Evolutionary conservation across 2,113 vertebrate genomes (phyloP).

Genomic region (Brachionichthys hirsutus): DNA sequence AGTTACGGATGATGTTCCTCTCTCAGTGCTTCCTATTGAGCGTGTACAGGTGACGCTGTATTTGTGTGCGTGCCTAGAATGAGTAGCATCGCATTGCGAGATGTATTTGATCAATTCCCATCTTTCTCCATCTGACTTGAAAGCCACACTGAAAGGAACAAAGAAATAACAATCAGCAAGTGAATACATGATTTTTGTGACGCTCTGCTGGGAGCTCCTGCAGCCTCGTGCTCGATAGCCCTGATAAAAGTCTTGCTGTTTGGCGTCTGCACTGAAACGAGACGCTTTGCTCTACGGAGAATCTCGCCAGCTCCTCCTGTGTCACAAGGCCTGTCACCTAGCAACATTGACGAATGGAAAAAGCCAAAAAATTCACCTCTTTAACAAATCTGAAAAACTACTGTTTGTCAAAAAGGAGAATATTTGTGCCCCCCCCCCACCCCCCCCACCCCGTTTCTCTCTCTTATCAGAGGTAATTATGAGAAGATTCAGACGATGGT

Average conservation of each 20-base stretch:
- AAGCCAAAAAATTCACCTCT: no score
- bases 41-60: not conserved
- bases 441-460: not conserved
- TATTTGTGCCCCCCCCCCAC: slow-evolving; percentile 14
- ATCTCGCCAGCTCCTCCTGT: no score
- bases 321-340: no score
- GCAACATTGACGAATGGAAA: no score
- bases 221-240: slow-evolving; percentile 51
- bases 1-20: slow-evolving; percentile 44
- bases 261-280: slow-evolving; percentile 4
- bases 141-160: slow-evolving; percentile 12
- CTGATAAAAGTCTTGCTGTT: slow-evolving; percentile 32
- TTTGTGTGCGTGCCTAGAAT: slow-evolving; percentile 15
- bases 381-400: not conserved
- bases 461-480: slow-evolving; percentile 63
- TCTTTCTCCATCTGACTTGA: slow-evolving; percentile 35
- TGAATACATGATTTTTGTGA: slow-evolving; percentile 34
- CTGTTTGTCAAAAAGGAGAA: slow-evolving; percentile 7
- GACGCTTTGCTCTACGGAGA: no score
- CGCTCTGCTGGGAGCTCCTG: slow-evolving; percentile 28
- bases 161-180: slow-evolving; percentile 29
- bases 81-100: slow-evolving; percentile 5
- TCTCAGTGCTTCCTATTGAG: slow-evolving; percentile 21
- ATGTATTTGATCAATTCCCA: slow-evolving; percentile 16
- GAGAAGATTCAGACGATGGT: slow-evolving; percentile 58